A percentile compares a stretch with the other conserved stretches of the same genome.
Evolutionary conservation across 1,140 invertebrate species (phyloP).

Genomic region (Drosophila pseudoananassae): DNA sequence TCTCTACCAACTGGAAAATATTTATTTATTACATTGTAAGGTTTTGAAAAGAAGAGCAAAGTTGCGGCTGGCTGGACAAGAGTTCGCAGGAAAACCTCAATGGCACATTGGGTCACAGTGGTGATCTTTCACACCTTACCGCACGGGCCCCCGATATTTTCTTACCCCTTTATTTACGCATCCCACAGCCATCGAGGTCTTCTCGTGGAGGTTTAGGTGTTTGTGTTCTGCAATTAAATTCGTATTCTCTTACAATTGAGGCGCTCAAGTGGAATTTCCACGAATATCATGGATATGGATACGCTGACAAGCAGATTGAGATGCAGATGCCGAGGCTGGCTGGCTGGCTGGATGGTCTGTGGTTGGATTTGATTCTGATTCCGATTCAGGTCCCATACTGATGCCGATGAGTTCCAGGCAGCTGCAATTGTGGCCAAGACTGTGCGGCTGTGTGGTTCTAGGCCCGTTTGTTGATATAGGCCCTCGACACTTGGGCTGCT

Average conservation of each 20-base stretch:
- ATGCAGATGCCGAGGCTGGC: slow-evolving; percentile 61
- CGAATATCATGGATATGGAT: slow-evolving; percentile 80
- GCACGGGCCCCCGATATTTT: slow-evolving; percentile 13
- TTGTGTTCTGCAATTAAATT: slow-evolving; percentile 82
- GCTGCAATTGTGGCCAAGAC: slow-evolving; percentile 38
- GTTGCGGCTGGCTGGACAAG: neutral
- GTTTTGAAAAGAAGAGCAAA: neutral
- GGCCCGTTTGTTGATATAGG: slow-evolving; percentile 64
- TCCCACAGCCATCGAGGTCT: slow-evolving; percentile 6
- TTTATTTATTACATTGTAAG: neutral
- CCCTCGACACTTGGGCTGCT: slow-evolving; percentile 40
- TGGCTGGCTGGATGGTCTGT: neutral
- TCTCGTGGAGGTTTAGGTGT: slow-evolving; percentile 30
- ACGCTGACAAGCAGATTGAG: slow-evolving; percentile 79
- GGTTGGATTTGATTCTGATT: slow-evolving; percentile 4
- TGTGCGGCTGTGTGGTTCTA: slow-evolving; percentile 26
- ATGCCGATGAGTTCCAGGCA: slow-evolving; percentile 14
- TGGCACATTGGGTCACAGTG: slow-evolving; percentile 1
- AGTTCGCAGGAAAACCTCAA: slow-evolving; percentile 5
- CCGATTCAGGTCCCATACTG: neutral
- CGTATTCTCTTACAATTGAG: slow-evolving; percentile 79
- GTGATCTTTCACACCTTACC: slow-evolving; percentile 26
- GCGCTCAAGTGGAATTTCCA: slow-evolving; percentile 76
- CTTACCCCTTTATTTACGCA: slow-evolving; percentile 29
- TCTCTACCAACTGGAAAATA: neutral